Evolutionary conservation across 2,888 invertebrate genomes (phyloP), one percentile per base, ranked within the genome.

Genomic region (Acanthopleura granulata): DNA sequence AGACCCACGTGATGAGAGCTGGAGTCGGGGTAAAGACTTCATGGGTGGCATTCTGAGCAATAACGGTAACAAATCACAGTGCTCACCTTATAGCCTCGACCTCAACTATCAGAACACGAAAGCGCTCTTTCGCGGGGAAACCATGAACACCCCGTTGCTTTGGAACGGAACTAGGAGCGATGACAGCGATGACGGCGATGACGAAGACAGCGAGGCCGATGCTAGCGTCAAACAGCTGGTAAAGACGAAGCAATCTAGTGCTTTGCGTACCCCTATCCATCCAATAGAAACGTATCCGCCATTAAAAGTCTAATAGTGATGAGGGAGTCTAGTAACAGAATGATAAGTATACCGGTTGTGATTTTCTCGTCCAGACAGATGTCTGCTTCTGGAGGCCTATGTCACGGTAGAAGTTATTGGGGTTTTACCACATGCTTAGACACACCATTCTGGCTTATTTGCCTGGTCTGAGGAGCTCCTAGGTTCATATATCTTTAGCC

Each of bases 151-250:
- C 12, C 57, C 57, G 18, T 12, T 57, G 57, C 12, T 57, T 3
- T 57, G 57, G 57, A 57, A 57, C 12, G 57, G 57, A 9, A 57
- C 57, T 57, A 3, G 22, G 22, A 57, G 57, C 12, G 57, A 57
- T 69, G 69, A 69, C 22, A 69, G 30, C 29, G 69, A 29, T 29
- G 69, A 69, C 29, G 69, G 30, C 1, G 69, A 69, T 27, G 69
- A 25, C 18, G 69, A 69, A 12, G 69, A 29, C 30, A 30, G 30
- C 29, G 30, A 69, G 9, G 18, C 69, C 18, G 69, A 69, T 27
- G 29, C 25, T 69, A 18, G 30, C 69, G 69, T n/a, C 57, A 57
- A 22, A 57, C 18, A 57, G 6, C 57, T 57, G n/a, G 57, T 57
- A 12, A 57, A 22, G 57, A 57, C n/a, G 3, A 57, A 57, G 22